Base-by-base conservation (phyloP, 1,140 invertebrate genomes). In the Zaprionus gabonicus region DNA sequence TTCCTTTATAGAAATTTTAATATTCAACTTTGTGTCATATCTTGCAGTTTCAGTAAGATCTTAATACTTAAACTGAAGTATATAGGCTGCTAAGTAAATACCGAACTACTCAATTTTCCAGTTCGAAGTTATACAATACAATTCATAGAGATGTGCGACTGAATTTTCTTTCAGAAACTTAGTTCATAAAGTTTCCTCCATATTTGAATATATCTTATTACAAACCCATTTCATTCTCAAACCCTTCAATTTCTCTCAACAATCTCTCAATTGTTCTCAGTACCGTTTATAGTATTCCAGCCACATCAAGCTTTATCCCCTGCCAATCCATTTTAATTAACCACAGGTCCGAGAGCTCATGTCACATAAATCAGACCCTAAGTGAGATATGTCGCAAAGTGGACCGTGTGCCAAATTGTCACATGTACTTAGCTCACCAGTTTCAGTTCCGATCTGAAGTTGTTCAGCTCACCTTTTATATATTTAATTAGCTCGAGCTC, bases 401-500 rank as follows among this genome's bases (percentile, higher is more conserved):
- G 60, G n/a, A 49, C 3, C 15, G 31, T 46, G 41, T 59, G 44
- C 27, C 68, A 55, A 74, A 71, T 84, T 86, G 83, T 87, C 84
- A 80, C 70, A 78, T 62, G 64, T 69, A 53, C 44, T 62, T 62
- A 69, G n/a, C 25, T 27, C 13, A 31, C 12, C 10, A 9, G 3
- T 27, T 17, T 9, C 31, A 17, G 12, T 12, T 44, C n/a, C 6
- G 36, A 46, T 46, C 62, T 49, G 17, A 13, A 4, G n/a, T n/a
- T 44, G 41, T 13, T 74, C 28, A 49, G 49, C 31, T 62, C 36
- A 82, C 78, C 78, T 81, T 88, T 81, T 88, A 80, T 85, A 80
- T 85, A 77, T 82, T 81, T 91, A 88, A 90, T 88, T 88, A 85
- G 85, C 79, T 85, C 73, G 10, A 78, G 79, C 81, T 78, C 55